Conservation (phyloP, 1,140 invertebrate species). For the Lepidotrigona ventralis region DNA sequence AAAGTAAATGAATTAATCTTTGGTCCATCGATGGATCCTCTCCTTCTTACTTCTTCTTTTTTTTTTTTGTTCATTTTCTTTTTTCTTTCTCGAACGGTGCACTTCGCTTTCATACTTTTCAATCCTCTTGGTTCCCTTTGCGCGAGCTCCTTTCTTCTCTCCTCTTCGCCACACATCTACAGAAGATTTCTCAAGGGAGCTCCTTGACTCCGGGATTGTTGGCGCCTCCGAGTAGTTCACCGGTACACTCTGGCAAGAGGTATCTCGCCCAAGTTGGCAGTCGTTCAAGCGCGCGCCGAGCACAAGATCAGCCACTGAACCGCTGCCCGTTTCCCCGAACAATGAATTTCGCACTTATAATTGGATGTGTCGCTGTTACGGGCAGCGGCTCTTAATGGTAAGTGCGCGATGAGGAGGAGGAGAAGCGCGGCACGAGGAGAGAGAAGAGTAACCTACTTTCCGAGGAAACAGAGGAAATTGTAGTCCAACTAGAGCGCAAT, state of each 20-base stretch:
- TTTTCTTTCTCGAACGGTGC: constrained; percentile 11
- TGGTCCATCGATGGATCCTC: constrained; percentile 7
- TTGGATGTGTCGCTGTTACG: constrained; percentile 74
- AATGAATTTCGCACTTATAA: constrained; percentile 78
- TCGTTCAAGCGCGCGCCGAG: constrained; percentile 65
- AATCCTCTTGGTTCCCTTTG: constrained; percentile 12
- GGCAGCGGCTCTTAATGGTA: constrained; percentile 71
- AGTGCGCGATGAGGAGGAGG: constrained; percentile 56
- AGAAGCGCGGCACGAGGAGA: constrained; percentile 3
- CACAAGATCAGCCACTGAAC: constrained; percentile 33
- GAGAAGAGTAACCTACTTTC: constrained; percentile 54
- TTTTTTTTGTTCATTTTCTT: not conserved
- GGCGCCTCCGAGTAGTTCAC: constrained; percentile 65
- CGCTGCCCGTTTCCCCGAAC: constrained; percentile 58
- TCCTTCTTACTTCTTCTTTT: not conserved
- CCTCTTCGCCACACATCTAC: constrained; percentile 49
- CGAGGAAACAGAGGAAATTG: constrained; percentile 22
- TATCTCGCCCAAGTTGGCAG: constrained; percentile 70
- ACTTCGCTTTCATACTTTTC: constrained; percentile 40
- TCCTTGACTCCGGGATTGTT: constrained; percentile 68
- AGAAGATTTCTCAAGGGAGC: constrained; percentile 66
- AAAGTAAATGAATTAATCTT: constrained; percentile 35
- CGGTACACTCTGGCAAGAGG: constrained; percentile 55
- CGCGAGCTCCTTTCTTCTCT: constrained; percentile 10
- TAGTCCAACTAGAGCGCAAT: constrained; percentile 21